Percentiles rank a stretch among this genome's conserved stretches.
These are phyloP conservation scores for Tragelaphus buxtoni DNA, from an alignment of 2,113 vertebrate genomes.

Conservation along the genomic window DNA sequence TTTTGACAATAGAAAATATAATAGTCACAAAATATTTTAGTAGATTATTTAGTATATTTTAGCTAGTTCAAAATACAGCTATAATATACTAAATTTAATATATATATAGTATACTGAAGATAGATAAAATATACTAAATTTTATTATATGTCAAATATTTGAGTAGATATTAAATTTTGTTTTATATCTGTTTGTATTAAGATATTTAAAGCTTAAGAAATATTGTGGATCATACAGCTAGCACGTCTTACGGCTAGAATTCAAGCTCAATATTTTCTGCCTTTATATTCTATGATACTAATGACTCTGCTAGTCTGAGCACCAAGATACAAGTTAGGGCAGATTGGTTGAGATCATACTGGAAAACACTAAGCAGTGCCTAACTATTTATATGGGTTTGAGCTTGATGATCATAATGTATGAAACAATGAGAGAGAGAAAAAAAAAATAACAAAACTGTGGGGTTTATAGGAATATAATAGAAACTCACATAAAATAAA, in stretches of 20 bases:
- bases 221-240: not conserved
- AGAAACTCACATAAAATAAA: not conserved
- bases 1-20: not conserved
- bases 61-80: not conserved
- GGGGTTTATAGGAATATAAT: not conserved
- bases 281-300: not conserved
- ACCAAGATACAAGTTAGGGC: not conserved
- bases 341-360: not conserved
- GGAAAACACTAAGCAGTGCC: not conserved
- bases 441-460: rapidly evolving
- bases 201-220: not conserved
- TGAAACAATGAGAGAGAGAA: not conserved
- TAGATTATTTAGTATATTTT: not conserved
- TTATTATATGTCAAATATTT: not conserved
- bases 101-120: not conserved
- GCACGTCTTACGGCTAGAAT: not conserved
- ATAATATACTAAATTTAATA: not conserved
- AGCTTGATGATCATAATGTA: not conserved
- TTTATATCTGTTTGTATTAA: not conserved
- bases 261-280: not conserved
- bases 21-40: not conserved
- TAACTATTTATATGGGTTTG: not conserved
- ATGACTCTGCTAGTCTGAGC: not conserved
- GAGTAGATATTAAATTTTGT: not conserved
- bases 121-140: not conserved